A percentile compares a stretch with the other conserved stretches of the same genome.
These are phyloP conservation scores for Belonocnema kinseyi DNA, from an alignment of 1,140 invertebrate genomes.

Conservation along the genomic window DNA sequence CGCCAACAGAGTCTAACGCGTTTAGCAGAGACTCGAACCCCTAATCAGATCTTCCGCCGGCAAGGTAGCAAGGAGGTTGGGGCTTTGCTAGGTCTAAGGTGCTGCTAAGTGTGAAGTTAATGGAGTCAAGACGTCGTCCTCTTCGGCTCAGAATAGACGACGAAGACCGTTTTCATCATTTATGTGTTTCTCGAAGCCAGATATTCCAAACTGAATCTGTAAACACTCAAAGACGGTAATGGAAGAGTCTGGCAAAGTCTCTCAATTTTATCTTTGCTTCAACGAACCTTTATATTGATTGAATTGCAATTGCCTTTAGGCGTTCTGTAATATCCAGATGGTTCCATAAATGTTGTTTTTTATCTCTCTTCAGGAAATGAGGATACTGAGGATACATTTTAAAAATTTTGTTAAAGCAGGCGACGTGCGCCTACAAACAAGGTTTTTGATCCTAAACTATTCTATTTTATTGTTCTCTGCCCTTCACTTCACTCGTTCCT, in stretches of 20 bases:
- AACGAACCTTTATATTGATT: too few relatives aligned
- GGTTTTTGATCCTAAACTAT: too few relatives aligned
- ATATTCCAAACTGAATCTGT: slow-evolving; percentile 8
- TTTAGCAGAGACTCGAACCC: slow-evolving; percentile 75
- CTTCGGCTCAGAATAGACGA: slow-evolving; percentile 18
- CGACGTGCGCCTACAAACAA: too few relatives aligned
- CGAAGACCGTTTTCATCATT: slow-evolving; percentile 42
- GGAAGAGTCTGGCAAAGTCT: slow-evolving; percentile 23
- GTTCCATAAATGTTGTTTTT: too few relatives aligned
- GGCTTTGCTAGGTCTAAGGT: slow-evolving; percentile 57
- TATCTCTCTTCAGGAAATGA: too few relatives aligned
- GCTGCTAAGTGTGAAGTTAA: slow-evolving; percentile 75
- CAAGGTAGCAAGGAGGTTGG: slow-evolving; percentile 53
- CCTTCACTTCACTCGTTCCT: too few relatives aligned
- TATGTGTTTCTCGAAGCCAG: slow-evolving; percentile 37
- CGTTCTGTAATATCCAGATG: too few relatives aligned
- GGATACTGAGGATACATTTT: too few relatives aligned
- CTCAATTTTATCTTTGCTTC: not conserved
- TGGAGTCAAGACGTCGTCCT: slow-evolving; percentile 70
- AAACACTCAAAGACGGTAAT: not conserved
- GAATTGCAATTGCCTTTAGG: too few relatives aligned
- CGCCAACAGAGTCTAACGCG: slow-evolving; percentile 71
- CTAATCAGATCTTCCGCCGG: slow-evolving; percentile 74
- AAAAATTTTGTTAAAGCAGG: too few relatives aligned
- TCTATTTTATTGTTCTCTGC: too few relatives aligned